Base-by-base conservation (phyloP, 2,113 vertebrate genomes). In the Larimichthys polyactis region DNA sequence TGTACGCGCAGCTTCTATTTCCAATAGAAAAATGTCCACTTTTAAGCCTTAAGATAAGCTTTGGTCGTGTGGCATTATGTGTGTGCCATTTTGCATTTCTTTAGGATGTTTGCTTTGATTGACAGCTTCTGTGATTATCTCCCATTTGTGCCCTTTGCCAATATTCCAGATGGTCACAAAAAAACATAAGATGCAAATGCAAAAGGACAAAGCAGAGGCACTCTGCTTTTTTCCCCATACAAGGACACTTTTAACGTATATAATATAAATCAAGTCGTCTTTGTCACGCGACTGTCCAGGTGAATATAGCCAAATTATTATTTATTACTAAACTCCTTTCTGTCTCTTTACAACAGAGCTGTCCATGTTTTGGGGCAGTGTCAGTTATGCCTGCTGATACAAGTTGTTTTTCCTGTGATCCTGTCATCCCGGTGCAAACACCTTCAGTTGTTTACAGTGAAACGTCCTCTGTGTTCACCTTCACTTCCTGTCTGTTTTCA, bases 391-490 rank as follows among this genome's bases (percentile, higher is more conserved):
- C 87, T 75, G 89, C 89, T 87, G 89, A 92, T 92, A 91, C 88
- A 83, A 88, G 83, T 91, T 91, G 89, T 89, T 92, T 89, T 91
- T 83, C 78, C 74, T 89, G 79, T 93, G 91, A 94, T 93, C 91
- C 89, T 92, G 90, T 90, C 91, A 91, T 91, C 87, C 84, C 22
- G 71, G 75, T 65, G 85, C 89, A 88, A 91, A 91, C 90, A 90
- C 90, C 93, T 86, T 87, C 90, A 77, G 78, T 88, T 94, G 90
- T 93, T 94, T 93, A 92, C 91, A 92, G 87, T 88, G 82, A 86
- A 90, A 93, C 75, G 93, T 91, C 93, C 93, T 94, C 90, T 84
- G 82, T 90, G 86, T 91, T 94, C 92, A 94, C 93, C 93, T 93
- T 93, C 92, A 87, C 93, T 90, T 91, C 87, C 88, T 88, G 86